Evolutionary conservation across 2,797 vertebrate species (phyloP).

Genomic region (Trachops cirrhosus): DNA sequence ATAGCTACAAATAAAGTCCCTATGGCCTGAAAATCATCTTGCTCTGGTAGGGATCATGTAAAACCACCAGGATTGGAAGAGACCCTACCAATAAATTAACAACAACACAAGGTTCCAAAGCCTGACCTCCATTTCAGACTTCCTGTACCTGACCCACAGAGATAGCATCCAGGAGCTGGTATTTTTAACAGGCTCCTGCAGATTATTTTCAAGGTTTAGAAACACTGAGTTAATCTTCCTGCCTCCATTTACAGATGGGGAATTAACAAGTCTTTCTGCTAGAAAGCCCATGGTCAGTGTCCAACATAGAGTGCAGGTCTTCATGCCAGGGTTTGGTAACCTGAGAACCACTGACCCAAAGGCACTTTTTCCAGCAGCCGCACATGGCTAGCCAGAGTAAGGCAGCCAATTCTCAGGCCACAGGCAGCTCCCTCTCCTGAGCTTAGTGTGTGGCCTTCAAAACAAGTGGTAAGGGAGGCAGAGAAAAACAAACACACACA

Average conservation of each 20-base stretch:
- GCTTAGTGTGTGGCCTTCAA: conserved; percentile 28
- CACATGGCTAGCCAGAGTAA: neutral
- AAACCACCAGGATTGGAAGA: neutral
- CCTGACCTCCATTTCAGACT: neutral
- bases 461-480: conserved; percentile 6
- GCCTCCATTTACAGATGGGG: neutral
- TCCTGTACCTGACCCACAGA: neutral
- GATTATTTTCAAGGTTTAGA: neutral
- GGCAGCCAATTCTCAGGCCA: neutral
- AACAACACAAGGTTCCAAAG: neutral
- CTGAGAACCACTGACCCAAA: neutral
- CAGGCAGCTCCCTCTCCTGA: conserved; percentile 3
- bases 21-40: neutral
- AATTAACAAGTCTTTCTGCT: neutral
- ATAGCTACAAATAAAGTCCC: neutral
- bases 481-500: conserved; percentile 49
- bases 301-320: neutral
- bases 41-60: neutral
- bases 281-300: neutral
- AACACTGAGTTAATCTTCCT: neutral
- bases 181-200: neutral
- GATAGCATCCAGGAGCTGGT: neutral
- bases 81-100: neutral
- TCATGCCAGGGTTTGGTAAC: neutral
- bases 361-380: neutral